Conservation (phyloP, 2,113 vertebrate species). For the Gymnogyps californianus region DNA sequence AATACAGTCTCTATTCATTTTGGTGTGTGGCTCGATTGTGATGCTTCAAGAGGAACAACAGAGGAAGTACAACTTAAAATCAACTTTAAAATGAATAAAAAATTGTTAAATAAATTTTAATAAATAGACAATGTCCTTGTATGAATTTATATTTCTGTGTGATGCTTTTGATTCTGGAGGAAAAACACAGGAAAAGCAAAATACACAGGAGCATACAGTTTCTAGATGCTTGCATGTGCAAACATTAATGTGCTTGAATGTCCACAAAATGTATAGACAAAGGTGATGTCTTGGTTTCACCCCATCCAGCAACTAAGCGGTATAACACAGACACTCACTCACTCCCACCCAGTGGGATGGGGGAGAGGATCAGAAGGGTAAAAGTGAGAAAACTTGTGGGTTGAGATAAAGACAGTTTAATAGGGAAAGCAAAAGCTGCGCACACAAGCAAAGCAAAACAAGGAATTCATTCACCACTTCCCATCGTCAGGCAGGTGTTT, state of each 20-base stretch:
- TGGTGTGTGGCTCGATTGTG: background rate
- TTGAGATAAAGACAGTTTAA: background rate
- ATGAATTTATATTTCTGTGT: background rate
- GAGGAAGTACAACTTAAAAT: background rate
- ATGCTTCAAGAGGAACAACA: background rate
- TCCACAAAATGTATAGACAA: background rate
- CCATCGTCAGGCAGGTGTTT: background rate
- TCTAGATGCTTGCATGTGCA: background rate
- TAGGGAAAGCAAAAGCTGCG: background rate
- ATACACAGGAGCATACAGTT: background rate
- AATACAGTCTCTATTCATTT: background rate
- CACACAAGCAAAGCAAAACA: background rate
- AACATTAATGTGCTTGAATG: background rate
- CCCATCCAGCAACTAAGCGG: accelerated
- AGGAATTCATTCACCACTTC: background rate
- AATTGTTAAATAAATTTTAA: background rate
- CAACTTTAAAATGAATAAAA: background rate
- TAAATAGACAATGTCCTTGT: background rate
- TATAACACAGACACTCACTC: background rate
- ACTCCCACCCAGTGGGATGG: accelerated
- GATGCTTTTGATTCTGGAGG: background rate
- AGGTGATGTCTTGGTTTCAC: background rate
- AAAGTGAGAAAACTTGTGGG: background rate
- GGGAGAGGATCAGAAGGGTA: background rate
- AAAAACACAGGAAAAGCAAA: background rate